Evolutionary conservation across 2,797 vertebrate genomes (phyloP), one percentile per base, ranked within the genome.

Genomic region (Hozukius guyotensis): DNA sequence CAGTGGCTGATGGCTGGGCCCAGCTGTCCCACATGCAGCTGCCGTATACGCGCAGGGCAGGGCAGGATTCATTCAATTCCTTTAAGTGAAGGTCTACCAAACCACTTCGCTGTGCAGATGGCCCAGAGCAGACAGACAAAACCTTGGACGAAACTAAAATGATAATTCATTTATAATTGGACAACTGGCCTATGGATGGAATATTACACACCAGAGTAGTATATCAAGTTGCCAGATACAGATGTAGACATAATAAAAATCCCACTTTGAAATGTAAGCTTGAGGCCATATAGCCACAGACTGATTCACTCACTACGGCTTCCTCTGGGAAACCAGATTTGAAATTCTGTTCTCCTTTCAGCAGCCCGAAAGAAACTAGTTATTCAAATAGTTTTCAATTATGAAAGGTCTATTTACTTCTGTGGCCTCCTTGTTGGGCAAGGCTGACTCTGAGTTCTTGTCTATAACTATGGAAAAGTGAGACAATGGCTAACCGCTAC

Each of bases 21-120:
- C 84, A 88, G 81, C 88, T 91, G 81, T 83, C 63, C 32, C 69
- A n/a, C 46, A 67, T 61, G 52, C 84, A 88, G 87, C 84, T 88
- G 88, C 78, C 86, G 46, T 36, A 49, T 57, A 64, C 38, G 22
- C 57, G 77, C 57, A 63, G 36, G 74, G 77, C 57, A 63, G 36
- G 74, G 34, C 49, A 74, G 42, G 52, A 81, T 72, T 75, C 27
- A 71, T 63, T 77, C 56, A 72, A 53, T 22, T 69, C 55, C 62
- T 62, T 22, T 29, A 56, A 36, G 65, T 34, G 8, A 80, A 77
- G 36, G 27, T 67, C 56, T 42, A 73, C 18, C 49, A 72, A 70
- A 76, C 8, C 12, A 42, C 25, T 49, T 27, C 29, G 38, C 29
- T 64, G 46, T 53, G 52, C 61, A 82, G 73, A 81, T 81, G 62